These are phyloP conservation scores for Cremastobaeus sp. DNA, from an alignment of 2,888 invertebrate genomes.

Conservation along the genomic window DNA sequence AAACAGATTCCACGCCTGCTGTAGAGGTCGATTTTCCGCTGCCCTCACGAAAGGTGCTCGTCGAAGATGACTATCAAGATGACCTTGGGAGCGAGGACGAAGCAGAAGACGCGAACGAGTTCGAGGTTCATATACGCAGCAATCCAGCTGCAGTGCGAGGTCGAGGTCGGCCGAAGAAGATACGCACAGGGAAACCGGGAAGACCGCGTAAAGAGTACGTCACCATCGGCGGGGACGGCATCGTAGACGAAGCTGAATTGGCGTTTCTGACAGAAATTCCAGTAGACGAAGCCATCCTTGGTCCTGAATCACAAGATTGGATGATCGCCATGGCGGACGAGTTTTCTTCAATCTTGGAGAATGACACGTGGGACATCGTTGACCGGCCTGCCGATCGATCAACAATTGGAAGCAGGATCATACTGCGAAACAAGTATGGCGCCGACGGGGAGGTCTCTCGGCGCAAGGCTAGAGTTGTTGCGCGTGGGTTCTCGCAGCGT, in stretches of 20 bases:
- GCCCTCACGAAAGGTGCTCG: no score
- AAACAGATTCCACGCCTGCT: no score
- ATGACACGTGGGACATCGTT: conserved; percentile 23
- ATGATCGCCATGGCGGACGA: conserved; percentile 14
- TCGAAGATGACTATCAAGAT: no score
- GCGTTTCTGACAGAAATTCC: conserved; percentile 4
- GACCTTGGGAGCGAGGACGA: no score
- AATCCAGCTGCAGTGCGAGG: no score
- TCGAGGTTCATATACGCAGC: no score
- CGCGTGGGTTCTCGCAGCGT: conserved; percentile 13
- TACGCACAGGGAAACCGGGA: conserved; percentile 6
- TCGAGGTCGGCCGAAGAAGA: conserved; percentile 2
- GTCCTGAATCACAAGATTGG: conserved; percentile 1
- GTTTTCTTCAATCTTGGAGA: conserved; percentile 2
- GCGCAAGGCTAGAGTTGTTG: conserved; percentile 7
- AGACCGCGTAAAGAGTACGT: conserved; percentile 1
- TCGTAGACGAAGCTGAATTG: neutral
- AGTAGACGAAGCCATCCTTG: neutral
- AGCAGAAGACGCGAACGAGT: no score
- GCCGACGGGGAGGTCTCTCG: neutral
- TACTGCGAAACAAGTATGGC: neutral
- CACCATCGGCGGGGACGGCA: no score
- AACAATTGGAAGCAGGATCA: neutral
- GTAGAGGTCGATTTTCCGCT: no score
- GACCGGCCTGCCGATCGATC: conserved; percentile 4